Conservation (phyloP, 2,888 invertebrate species). For the Hoplodrina ambigua region DNA sequence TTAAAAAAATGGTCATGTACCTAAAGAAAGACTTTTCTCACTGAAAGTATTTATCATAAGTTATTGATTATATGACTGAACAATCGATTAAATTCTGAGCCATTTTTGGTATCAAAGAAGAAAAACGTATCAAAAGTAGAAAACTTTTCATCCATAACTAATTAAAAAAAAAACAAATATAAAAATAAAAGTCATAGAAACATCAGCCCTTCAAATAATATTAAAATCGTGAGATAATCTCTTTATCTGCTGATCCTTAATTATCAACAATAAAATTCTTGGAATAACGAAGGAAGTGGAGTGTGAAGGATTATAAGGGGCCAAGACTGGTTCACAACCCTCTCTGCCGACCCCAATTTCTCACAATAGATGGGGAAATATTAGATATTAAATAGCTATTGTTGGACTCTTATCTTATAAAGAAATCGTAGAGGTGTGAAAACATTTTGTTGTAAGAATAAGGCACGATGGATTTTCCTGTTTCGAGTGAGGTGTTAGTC, state of each 20-base stretch:
- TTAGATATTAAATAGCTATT: constrained; percentile 57
- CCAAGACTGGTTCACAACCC: constrained; percentile 70
- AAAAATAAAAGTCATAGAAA: constrained; percentile 16
- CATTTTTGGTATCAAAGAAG: not conserved
- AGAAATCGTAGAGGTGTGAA: constrained; percentile 39
- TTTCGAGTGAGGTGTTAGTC: not conserved
- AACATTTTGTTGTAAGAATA: constrained; percentile 26
- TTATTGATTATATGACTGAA: not conserved
- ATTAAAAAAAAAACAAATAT: not conserved
- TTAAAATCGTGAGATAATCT: constrained; percentile 83
- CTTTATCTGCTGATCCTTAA: constrained; percentile 83
- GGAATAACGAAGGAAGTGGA: constrained; percentile 76
- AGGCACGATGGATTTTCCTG: constrained; percentile 8
- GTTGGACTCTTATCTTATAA: constrained; percentile 24
- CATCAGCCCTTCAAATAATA: constrained; percentile 62
- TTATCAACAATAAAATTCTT: constrained; percentile 85
- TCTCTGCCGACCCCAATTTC: constrained; percentile 68
- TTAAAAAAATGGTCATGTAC: too few relatives aligned
- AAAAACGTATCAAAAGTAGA: not conserved
- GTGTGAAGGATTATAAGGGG: constrained; percentile 82
- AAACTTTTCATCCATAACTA: not conserved
- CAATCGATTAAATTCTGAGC: not conserved
- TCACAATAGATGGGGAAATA: constrained; percentile 56
- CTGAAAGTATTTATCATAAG: too few relatives aligned
- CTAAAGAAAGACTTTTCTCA: too few relatives aligned